These are phyloP conservation scores for Poeciliopsis occidentalis DNA, from an alignment of 2,113 vertebrate species.

Conservation along the genomic window DNA sequence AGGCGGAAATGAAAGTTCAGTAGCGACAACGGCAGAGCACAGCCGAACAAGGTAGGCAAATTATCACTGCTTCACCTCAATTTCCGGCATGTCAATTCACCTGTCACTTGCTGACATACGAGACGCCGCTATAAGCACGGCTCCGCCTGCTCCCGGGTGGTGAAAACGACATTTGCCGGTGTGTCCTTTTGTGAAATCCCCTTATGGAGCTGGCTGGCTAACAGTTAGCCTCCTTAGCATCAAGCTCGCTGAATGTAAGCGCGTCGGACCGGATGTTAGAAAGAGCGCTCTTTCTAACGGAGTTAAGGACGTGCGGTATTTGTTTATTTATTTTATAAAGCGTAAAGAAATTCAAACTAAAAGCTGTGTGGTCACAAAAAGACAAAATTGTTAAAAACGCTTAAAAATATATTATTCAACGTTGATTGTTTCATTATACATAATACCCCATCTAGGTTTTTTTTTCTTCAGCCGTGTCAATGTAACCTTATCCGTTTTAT, in stretches of 20 bases:
- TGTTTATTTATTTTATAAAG: no score
- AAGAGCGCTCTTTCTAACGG: slow-evolving; percentile 6
- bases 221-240: slow-evolving; percentile 46
- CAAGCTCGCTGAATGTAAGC: background rate
- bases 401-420: no score
- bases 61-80: background rate
- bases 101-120: background rate
- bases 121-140: background rate
- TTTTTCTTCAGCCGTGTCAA: no score
- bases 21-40: slow-evolving; percentile 62
- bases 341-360: no score
- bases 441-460: no score
- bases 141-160: background rate
- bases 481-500: no score
- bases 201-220: slow-evolving; percentile 52
- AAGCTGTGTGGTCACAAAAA: no score
- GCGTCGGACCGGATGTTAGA: background rate
- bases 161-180: slow-evolving; percentile 19
- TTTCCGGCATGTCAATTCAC: slow-evolving; percentile 6
- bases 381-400: no score
- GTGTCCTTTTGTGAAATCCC: slow-evolving; percentile 47
- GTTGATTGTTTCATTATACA: no score
- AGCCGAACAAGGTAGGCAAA: slow-evolving; percentile 72
- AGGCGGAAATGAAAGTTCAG: slow-evolving; percentile 81
- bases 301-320: slow-evolving; percentile 16